phyloP scores from a whole-genome alignment of 2,113 vertebrate species.

The Chlamydotis undulata region DNA sequence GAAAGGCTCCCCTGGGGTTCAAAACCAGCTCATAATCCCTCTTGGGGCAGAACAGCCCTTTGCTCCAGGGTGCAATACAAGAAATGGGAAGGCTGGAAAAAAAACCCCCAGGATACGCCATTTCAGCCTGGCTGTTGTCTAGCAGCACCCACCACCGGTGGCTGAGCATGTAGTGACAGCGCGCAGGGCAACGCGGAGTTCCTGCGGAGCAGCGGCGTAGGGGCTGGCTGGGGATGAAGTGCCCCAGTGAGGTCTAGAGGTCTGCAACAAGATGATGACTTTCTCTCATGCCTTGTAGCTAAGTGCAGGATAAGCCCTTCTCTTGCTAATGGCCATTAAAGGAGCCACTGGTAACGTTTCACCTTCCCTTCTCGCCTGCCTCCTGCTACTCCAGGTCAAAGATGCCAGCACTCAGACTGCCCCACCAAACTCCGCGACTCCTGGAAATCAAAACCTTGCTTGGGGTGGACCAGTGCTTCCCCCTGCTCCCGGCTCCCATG shows the following conservation, averaged over 20 bases:
- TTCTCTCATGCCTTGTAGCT: neutral
- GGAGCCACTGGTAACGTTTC: neutral
- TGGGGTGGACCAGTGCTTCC: neutral
- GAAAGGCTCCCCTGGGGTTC: neutral
- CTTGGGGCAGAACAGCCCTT: neutral
- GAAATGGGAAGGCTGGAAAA: neutral
- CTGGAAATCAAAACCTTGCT: neutral
- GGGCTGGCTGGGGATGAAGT: neutral
- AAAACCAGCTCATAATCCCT: neutral
- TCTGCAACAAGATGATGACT: neutral
- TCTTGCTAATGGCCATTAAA: neutral
- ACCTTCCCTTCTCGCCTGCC: neutral
- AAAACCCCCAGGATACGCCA: neutral
- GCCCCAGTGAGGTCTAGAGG: neutral
- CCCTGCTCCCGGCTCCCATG: neutral
- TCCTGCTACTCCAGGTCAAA: constrained; percentile 13
- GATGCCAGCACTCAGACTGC: constrained; percentile 59
- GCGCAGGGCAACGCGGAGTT: neutral
- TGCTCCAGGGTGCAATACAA: neutral
- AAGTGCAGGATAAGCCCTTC: neutral
- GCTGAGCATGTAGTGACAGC: neutral
- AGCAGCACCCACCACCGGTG: neutral
- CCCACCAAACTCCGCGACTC: neutral
- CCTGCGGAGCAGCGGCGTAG: accelerated
- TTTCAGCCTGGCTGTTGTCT: neutral